phyloP scores from a whole-genome alignment of 2,113 vertebrate genomes.

The Atractosteus spatula region DNA sequence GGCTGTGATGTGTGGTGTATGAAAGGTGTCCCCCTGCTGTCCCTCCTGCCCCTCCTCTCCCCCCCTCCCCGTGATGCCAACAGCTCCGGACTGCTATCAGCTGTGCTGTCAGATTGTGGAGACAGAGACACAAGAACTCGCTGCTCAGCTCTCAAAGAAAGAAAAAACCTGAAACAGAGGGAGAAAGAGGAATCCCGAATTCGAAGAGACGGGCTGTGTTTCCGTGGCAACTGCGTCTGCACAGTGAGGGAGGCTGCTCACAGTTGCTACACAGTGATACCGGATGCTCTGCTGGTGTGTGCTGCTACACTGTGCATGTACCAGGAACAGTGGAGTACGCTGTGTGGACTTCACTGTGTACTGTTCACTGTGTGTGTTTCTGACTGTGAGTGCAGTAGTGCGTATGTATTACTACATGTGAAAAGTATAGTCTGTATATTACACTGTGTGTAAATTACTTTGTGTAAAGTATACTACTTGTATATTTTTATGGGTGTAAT shows the following conservation, averaged over 20 bases:
- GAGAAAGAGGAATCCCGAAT: conserved; percentile 60
- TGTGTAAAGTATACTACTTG: no score
- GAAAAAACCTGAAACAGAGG: conserved; percentile 18
- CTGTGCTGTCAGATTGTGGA: conserved; percentile 45
- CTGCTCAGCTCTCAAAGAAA: neutral
- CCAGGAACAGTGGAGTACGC: no score
- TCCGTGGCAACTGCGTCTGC: conserved; percentile 75
- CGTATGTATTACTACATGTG: neutral
- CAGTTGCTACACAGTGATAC: no score
- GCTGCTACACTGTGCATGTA: no score
- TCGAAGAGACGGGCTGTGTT: conserved; percentile 74
- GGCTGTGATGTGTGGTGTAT: no score
- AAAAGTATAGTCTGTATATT: no score
- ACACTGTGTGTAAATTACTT: no score
- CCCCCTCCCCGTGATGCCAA: conserved; percentile 30
- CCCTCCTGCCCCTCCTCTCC: conserved; percentile 12
- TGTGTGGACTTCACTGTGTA: neutral
- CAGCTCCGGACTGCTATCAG: conserved; percentile 57
- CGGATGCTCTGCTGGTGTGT: no score
- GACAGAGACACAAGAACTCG: conserved; percentile 22
- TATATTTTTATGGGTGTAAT: no score
- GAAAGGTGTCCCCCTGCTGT: neutral
- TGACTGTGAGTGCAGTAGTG: neutral
- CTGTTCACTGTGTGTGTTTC: neutral
- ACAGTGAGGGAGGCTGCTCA: conserved; percentile 61